A percentile compares a stretch with the other conserved stretches of the same genome.
Conservation (phyloP, 2,888 invertebrate species). For the Leptopilina syphax region DNA sequence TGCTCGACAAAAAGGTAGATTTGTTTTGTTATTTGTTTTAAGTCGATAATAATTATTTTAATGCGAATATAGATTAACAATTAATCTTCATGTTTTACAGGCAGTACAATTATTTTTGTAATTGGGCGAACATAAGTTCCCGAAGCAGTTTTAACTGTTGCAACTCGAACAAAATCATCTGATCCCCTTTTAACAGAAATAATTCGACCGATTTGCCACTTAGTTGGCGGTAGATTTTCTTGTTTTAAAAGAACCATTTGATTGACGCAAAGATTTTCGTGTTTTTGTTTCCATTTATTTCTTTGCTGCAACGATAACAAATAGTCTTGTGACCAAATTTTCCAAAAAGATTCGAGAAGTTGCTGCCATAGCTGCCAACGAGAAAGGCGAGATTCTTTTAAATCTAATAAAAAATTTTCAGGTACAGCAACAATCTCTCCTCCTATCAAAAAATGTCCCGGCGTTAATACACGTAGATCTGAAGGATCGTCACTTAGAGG, state of each 20-base stretch:
- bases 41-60: too few species aligned
- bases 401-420: background rate
- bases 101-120: conserved; percentile 35
- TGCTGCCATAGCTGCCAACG: conserved; percentile 39
- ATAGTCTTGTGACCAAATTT: conserved; percentile 36
- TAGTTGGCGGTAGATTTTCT: conserved; percentile 32
- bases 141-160: conserved; percentile 35
- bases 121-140: conserved; percentile 30
- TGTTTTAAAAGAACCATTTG: conserved; percentile 31
- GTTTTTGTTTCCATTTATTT: conserved; percentile 5
- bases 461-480: conserved; percentile 43
- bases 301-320: conserved; percentile 28
- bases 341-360: conserved; percentile 34
- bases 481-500: background rate
- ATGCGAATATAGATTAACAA: too few species aligned
- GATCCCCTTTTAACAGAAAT: background rate
- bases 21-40: too few species aligned
- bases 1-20: background rate
- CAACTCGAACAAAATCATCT: conserved; percentile 34
- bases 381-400: background rate
- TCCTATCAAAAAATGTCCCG: conserved; percentile 61
- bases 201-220: conserved; percentile 40
- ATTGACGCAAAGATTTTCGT: background rate
- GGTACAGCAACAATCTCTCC: conserved; percentile 42
- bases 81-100: background rate